Conservation (phyloP, 1,140 invertebrate genomes). For the Mamestra configurata region DNA sequence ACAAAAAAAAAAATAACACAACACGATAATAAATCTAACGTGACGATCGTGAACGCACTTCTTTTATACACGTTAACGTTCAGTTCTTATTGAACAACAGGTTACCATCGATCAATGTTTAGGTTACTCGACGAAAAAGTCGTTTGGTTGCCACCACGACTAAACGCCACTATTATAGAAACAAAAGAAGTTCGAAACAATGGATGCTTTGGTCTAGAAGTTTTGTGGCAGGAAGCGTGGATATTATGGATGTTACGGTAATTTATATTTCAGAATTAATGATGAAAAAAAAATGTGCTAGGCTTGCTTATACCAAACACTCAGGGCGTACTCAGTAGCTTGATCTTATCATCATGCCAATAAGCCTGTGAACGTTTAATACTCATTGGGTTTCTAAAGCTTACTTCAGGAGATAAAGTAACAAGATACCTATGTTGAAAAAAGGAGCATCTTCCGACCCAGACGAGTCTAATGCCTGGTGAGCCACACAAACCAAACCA, state of each 20-base stretch:
- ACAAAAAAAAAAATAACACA: background rate
- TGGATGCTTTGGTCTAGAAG: background rate
- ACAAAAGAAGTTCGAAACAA: slow-evolving; percentile 1
- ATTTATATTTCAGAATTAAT: background rate
- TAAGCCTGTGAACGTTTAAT: no score
- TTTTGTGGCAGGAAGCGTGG: background rate
- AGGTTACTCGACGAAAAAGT: background rate
- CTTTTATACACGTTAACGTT: background rate
- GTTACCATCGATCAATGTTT: background rate
- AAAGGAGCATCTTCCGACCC: no score
- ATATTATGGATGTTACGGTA: background rate
- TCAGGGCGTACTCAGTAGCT: no score
- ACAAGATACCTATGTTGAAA: no score
- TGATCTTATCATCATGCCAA: no score
- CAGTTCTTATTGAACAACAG: background rate
- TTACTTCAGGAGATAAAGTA: no score
- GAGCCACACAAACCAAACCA: background rate
- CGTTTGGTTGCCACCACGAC: background rate
- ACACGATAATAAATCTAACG: background rate
- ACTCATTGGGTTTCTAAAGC: no score
- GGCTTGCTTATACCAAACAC: no score
- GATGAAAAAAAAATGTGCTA: no score
- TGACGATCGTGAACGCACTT: background rate
- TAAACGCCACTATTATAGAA: background rate
- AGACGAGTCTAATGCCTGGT: no score